Percentiles rank a stretch among this genome's conserved stretches.
phyloP scores from a whole-genome alignment of 2,797 vertebrate genomes.

The Pseudochromis fuscus region DNA sequence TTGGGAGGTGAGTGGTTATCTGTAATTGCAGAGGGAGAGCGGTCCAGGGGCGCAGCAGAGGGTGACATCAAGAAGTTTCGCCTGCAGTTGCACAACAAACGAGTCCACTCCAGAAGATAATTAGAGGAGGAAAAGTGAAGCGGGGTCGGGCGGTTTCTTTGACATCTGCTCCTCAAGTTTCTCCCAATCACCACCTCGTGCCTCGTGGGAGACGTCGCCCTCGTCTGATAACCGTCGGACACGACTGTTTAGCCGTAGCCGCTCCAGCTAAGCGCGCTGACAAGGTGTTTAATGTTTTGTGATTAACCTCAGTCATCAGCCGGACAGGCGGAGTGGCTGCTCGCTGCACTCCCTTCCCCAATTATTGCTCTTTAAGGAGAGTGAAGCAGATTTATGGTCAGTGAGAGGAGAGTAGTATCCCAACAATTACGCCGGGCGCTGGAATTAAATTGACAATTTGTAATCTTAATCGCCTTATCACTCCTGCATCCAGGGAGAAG shows the following conservation, averaged over 20 bases:
- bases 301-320: slow-evolving; percentile 67
- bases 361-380: slow-evolving; percentile 79
- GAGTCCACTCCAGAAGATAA: slow-evolving; percentile 47
- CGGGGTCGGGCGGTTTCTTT: slow-evolving; percentile 19
- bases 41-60: slow-evolving; percentile 46
- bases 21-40: slow-evolving; percentile 69
- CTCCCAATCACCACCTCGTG: slow-evolving; percentile 20
- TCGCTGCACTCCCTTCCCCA: slow-evolving; percentile 50
- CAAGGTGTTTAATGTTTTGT: slow-evolving; percentile 68
- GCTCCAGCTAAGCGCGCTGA: slow-evolving; percentile 33
- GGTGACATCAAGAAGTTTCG: slow-evolving; percentile 44
- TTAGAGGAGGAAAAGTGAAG: slow-evolving; percentile 39
- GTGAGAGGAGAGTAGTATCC: slow-evolving; percentile 67
- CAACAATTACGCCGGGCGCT: slow-evolving; percentile 73
- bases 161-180: slow-evolving; percentile 22
- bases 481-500: slow-evolving; percentile 65
- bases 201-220: slow-evolving; percentile 34
- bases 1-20: slow-evolving; percentile 73
- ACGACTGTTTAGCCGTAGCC: slow-evolving; percentile 22
- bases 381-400: slow-evolving; percentile 72
- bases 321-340: slow-evolving; percentile 42
- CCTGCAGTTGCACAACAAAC: slow-evolving; percentile 28
- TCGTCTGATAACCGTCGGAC: slow-evolving; percentile 35
- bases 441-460: slow-evolving; percentile 84
- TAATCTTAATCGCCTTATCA: slow-evolving; percentile 79